Percentiles rank a stretch among this genome's conserved stretches.
Evolutionary conservation across 2,113 vertebrate species (phyloP).

Genomic region (Bufo bufo): DNA sequence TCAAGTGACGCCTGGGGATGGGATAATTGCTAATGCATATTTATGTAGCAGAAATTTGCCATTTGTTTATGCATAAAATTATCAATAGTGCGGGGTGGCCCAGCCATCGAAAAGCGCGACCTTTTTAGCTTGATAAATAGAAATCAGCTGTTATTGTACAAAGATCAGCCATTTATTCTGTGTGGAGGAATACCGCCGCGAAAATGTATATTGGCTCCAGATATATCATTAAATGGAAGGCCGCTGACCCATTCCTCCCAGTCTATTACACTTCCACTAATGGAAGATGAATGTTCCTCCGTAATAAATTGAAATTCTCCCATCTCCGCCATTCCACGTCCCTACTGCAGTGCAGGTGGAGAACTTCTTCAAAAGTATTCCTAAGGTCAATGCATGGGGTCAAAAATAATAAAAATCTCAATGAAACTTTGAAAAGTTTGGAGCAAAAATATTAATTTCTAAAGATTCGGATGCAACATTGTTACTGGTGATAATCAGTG

Average conservation of each 20-base stretch:
- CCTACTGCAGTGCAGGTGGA: not conserved
- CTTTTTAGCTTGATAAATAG: conserved; percentile 99
- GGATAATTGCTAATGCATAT: conserved; percentile 99
- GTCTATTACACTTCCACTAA: conserved; percentile 84
- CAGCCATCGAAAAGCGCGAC: conserved; percentile 96
- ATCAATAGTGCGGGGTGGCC: conserved; percentile 91
- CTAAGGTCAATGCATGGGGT: not conserved
- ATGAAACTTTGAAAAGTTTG: too few species aligned
- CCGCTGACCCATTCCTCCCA: conserved; percentile 75
- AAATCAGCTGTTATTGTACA: conserved; percentile 86
- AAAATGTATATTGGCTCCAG: conserved; percentile 80
- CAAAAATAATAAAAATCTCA: not conserved
- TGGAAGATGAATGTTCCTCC: conserved; percentile 57
- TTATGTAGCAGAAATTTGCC: conserved; percentile 93
- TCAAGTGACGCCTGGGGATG: conserved; percentile 87
- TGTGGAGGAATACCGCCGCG: conserved; percentile 74
- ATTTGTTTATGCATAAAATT: conserved; percentile 99
- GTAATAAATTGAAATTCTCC: conserved; percentile 37
- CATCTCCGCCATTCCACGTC: not conserved
- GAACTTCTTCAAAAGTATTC: not conserved
- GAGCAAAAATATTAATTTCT: too few species aligned
- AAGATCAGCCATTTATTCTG: conserved; percentile 80
- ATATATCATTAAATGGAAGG: conserved; percentile 83
- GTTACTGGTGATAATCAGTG: too few species aligned
- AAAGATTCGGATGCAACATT: not conserved